phyloP scores from a whole-genome alignment of 1,140 invertebrate genomes.

The Homarus americanus region DNA sequence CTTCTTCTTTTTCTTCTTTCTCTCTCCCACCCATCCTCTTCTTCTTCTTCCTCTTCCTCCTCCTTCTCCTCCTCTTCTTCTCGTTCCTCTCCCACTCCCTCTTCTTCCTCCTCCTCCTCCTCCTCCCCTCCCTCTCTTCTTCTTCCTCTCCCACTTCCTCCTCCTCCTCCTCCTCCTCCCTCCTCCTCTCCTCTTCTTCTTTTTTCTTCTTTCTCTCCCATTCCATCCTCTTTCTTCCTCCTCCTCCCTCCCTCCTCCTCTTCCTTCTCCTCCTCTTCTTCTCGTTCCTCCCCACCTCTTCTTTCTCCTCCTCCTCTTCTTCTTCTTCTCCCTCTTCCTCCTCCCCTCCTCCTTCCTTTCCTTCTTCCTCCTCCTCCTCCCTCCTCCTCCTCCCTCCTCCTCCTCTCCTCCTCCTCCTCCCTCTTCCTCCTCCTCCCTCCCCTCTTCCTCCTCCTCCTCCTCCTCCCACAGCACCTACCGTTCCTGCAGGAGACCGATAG shows the following conservation, averaged over 20 bases:
- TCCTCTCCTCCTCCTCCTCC: too few relatives aligned
- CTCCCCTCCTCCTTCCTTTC: not conserved
- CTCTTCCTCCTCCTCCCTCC: not conserved
- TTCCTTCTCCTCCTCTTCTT: not conserved
- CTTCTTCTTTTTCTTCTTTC: too few relatives aligned
- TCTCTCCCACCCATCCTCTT: too few relatives aligned
- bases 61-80: slow-evolving; percentile 13
- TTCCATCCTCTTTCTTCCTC: too few relatives aligned
- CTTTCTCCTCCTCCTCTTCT: not conserved
- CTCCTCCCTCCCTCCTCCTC: not conserved
- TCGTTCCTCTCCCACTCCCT: slow-evolving; percentile 18
- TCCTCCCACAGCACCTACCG: not conserved
- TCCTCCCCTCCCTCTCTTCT: not conserved
- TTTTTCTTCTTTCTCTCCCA: not conserved
- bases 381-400: not conserved
- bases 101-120: slow-evolving; percentile 18
- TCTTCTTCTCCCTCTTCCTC: not conserved
- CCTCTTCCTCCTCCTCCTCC: not conserved
- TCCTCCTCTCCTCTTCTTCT: not conserved
- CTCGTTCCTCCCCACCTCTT: not conserved
- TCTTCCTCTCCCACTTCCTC: not conserved
- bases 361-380: not conserved
- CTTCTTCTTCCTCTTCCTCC: slow-evolving; percentile 11
- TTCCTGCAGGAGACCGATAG: too few relatives aligned
- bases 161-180: not conserved